These are phyloP conservation scores for Ara ararauna DNA, from an alignment of 2,797 vertebrate genomes.

Conservation along the genomic window DNA sequence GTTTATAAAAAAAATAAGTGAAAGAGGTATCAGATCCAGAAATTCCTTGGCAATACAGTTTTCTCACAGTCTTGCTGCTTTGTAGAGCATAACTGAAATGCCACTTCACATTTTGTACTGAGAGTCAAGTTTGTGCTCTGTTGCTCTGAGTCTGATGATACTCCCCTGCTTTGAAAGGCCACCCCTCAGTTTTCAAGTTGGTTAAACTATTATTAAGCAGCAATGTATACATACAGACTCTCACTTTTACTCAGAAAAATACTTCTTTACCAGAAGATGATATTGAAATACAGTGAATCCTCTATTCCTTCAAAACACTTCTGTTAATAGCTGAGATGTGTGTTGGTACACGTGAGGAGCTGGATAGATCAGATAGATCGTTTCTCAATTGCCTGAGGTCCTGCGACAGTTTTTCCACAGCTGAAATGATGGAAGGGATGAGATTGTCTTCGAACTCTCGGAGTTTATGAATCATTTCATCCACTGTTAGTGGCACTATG, in stretches of 20 bases:
- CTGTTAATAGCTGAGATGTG: too few relatives aligned
- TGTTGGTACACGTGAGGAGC: too few relatives aligned
- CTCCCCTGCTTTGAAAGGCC: not conserved
- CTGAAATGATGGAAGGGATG: too few relatives aligned
- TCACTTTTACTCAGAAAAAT: not conserved
- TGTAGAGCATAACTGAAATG: conserved; percentile 17
- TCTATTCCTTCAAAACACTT: not conserved
- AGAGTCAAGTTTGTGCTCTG: not conserved
- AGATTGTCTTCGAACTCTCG: too few relatives aligned
- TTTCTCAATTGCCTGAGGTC: too few relatives aligned
- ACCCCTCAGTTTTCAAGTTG: not conserved
- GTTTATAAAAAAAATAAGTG: not conserved
- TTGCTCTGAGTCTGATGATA: not conserved
- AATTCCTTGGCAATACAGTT: conserved; percentile 32
- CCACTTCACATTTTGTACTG: not conserved
- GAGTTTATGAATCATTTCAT: too few relatives aligned
- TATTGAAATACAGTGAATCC: not conserved
- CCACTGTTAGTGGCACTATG: too few relatives aligned
- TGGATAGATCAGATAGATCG: too few relatives aligned
- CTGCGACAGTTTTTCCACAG: too few relatives aligned
- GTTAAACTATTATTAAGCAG: not conserved
- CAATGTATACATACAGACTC: not conserved
- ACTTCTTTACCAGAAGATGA: not conserved
- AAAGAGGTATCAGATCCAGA: conserved; percentile 15
- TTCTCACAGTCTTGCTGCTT: conserved; percentile 28